A percentile compares a stretch with the other conserved stretches of the same genome.
These are phyloP conservation scores for Lordiphosa clarofinis DNA, from an alignment of 1,140 invertebrate species.

Conservation along the genomic window DNA sequence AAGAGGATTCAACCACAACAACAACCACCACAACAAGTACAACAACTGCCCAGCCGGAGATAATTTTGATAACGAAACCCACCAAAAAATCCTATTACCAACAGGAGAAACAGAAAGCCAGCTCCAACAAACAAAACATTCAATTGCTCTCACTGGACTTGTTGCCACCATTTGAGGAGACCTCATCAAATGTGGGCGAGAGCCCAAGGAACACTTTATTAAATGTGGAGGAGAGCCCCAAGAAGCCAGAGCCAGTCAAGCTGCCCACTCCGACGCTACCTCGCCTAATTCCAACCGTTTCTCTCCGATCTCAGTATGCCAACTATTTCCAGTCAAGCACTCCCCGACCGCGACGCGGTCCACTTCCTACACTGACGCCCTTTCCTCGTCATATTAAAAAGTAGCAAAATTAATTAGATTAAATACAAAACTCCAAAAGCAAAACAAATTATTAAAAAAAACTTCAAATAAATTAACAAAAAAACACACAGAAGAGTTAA, in stretches of 20 bases:
- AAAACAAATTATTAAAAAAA: slow-evolving; percentile 19
- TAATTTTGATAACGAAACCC: slow-evolving; percentile 40
- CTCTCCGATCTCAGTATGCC: slow-evolving; percentile 33
- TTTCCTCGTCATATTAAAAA: slow-evolving; percentile 50
- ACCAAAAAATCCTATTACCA: slow-evolving; percentile 64
- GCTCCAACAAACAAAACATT: slow-evolving; percentile 21
- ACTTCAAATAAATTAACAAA: slow-evolving; percentile 4
- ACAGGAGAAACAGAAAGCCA: slow-evolving; percentile 27
- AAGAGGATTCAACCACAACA: slow-evolving; percentile 32
- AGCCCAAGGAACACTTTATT: slow-evolving; percentile 12
- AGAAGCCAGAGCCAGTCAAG: not conserved
- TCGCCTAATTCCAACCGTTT: slow-evolving; percentile 8
- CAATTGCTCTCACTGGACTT: slow-evolving; percentile 45
- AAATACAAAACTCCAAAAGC: slow-evolving; percentile 28
- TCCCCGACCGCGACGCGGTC: slow-evolving; percentile 49
- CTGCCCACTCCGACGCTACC: slow-evolving; percentile 6
- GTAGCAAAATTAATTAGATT: slow-evolving; percentile 50
- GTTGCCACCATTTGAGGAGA: slow-evolving; percentile 56
- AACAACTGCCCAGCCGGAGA: slow-evolving; percentile 8
- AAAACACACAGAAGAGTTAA: slow-evolving; percentile 11
- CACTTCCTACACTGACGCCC: slow-evolving; percentile 65
- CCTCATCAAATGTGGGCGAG: slow-evolving; percentile 10
- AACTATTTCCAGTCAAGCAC: slow-evolving; percentile 59
- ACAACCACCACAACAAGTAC: slow-evolving; percentile 9
- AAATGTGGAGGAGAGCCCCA: slow-evolving; percentile 13